Percentiles rank a stretch among this genome's conserved stretches.
Conservation (phyloP, 1,140 invertebrate genomes). For the Gonatopus flavifemur region DNA sequence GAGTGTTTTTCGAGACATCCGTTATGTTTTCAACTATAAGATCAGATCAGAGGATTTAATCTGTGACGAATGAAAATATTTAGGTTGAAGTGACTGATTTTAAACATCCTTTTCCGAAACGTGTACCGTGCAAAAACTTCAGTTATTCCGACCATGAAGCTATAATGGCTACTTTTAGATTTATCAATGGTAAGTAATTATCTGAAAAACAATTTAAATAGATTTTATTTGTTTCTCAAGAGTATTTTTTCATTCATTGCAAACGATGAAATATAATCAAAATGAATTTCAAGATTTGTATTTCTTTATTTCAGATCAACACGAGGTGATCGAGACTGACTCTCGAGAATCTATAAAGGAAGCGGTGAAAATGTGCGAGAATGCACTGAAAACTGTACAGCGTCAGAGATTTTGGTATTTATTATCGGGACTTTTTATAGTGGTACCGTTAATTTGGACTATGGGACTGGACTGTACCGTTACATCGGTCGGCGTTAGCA, state of each 20-base stretch:
- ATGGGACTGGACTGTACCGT: slow-evolving; percentile 46
- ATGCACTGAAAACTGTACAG: slow-evolving; percentile 60
- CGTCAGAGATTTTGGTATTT: slow-evolving; percentile 65
- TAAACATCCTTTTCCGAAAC: slow-evolving; percentile 70
- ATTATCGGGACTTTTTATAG: slow-evolving; percentile 55
- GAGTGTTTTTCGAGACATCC: too few relatives aligned
- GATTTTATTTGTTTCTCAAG: slow-evolving; percentile 2
- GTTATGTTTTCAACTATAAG: too few relatives aligned
- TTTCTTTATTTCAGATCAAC: slow-evolving; percentile 23
- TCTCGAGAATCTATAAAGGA: slow-evolving; percentile 61
- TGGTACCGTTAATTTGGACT: slow-evolving; percentile 56
- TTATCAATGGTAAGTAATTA: slow-evolving; percentile 47
- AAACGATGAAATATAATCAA: not conserved
- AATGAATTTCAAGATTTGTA: too few relatives aligned
- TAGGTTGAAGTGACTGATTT: slow-evolving; percentile 66
- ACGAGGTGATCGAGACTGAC: slow-evolving; percentile 26
- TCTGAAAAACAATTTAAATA: slow-evolving; percentile 9
- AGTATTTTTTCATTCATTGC: not conserved
- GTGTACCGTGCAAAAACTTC: slow-evolving; percentile 70
- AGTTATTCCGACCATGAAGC: slow-evolving; percentile 93
- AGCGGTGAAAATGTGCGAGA: slow-evolving; percentile 64
- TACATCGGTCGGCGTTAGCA: slow-evolving; percentile 47
- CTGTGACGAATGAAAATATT: too few relatives aligned
- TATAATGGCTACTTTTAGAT: slow-evolving; percentile 67
- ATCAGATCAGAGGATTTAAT: not conserved